Evolutionary conservation across 2,113 vertebrate species (phyloP).

Genomic region (Casuarius casuarius): DNA sequence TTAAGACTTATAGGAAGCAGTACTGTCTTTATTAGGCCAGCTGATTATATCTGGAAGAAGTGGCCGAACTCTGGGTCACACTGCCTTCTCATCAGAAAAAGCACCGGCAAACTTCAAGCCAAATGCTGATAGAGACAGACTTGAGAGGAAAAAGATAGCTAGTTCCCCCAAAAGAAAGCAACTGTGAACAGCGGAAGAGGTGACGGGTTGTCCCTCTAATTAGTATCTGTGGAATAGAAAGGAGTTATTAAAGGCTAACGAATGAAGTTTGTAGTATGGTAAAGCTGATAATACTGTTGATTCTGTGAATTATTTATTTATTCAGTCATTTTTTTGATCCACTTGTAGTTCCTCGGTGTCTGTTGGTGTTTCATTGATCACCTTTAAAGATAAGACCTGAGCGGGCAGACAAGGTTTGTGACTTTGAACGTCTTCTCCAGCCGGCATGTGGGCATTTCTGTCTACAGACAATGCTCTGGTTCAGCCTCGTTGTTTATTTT

Average conservation of each 20-base stretch:
- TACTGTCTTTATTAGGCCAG: neutral
- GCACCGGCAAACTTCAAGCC: neutral
- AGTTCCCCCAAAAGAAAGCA: neutral
- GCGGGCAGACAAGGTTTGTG: neutral
- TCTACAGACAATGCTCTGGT: neutral
- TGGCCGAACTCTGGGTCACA: fast-evolving
- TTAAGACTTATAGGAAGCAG: neutral
- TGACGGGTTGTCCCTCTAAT: neutral
- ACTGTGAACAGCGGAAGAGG: neutral
- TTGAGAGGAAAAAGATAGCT: neutral
- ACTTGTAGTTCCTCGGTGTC: neutral
- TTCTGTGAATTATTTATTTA: neutral
- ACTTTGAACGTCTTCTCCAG: neutral
- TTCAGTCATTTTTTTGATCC: neutral
- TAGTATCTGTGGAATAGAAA: neutral
- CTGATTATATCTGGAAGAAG: neutral
- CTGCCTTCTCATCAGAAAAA: neutral
- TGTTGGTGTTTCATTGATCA: neutral
- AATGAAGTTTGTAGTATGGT: neutral
- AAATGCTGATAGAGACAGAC: neutral
- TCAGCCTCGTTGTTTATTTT: neutral
- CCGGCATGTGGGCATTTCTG: neutral
- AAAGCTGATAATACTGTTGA: neutral
- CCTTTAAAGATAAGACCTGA: neutral
- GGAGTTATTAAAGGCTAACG: neutral